Conservation (phyloP, 1,140 invertebrate genomes). For the Leucophenga varia region DNA sequence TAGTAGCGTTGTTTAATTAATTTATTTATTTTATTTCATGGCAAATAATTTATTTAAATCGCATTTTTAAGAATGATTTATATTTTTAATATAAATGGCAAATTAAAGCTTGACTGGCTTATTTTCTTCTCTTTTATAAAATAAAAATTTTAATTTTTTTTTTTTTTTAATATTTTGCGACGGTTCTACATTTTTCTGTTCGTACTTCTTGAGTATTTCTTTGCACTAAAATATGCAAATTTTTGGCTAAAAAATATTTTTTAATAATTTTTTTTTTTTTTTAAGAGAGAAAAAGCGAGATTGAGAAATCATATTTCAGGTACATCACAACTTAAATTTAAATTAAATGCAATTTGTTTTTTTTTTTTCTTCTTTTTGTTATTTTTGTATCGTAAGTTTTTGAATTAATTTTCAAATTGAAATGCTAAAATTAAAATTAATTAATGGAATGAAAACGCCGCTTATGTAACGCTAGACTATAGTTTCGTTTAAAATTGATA, state of each 20-base stretch:
- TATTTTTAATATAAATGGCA: slow-evolving; percentile 33
- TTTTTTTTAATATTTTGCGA: slow-evolving; percentile 19
- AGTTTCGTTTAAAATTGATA: slow-evolving; percentile 30
- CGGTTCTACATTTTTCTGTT: too few species aligned
- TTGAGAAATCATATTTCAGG: slow-evolving; percentile 56
- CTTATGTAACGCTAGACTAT: slow-evolving; percentile 26
- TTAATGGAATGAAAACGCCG: slow-evolving; percentile 3
- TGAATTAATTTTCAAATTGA: too few species aligned
- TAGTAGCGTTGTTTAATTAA: too few species aligned
- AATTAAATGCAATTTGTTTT: slow-evolving; percentile 42
- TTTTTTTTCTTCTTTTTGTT: slow-evolving; percentile 20
- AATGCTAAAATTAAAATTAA: too few species aligned
- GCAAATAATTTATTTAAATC: too few species aligned
- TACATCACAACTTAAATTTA: slow-evolving; percentile 57
- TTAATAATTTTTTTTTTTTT: slow-evolving; percentile 29
- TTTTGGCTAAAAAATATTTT: slow-evolving; percentile 10
- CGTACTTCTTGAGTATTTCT: slow-evolving; percentile 15
- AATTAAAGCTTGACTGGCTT: slow-evolving; percentile 40
- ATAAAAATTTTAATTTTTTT: too few species aligned
- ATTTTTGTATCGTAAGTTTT: neutral
- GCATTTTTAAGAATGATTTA: too few species aligned
- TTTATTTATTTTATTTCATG: neutral
- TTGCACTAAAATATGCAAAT: too few species aligned
- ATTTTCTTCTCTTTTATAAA: too few species aligned
- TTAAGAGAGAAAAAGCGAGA: slow-evolving; percentile 10